Evolutionary conservation across 2,113 vertebrate species (phyloP).

Genomic region (Catharus minimus): DNA sequence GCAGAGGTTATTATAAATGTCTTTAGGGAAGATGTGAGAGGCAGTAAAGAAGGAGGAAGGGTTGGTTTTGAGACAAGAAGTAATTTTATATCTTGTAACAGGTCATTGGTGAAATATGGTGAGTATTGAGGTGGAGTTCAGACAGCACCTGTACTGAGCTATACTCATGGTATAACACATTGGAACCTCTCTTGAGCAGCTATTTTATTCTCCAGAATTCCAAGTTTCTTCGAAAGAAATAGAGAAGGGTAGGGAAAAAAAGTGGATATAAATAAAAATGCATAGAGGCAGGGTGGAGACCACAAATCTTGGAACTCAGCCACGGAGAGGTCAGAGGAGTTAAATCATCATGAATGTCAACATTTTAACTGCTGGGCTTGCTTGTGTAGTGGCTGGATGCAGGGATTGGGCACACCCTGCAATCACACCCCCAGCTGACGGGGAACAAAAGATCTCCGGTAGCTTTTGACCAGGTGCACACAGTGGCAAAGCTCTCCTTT

Average conservation of each 20-base stretch:
- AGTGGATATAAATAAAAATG: not conserved
- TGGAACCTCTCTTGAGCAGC: not conserved
- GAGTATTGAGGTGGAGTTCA: not conserved
- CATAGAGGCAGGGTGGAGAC: not conserved
- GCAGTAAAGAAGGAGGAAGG: not conserved
- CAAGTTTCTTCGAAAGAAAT: not conserved
- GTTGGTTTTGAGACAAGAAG: not conserved
- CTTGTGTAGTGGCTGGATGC: not conserved
- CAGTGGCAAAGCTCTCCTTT: not conserved
- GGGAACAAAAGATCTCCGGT: not conserved
- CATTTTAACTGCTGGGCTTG: not conserved
- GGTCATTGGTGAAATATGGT: not conserved
- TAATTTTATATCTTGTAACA: not conserved
- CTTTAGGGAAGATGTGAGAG: not conserved
- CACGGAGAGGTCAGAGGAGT: not conserved
- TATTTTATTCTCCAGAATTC: not conserved
- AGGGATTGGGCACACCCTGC: not conserved
- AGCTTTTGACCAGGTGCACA: accelerated
- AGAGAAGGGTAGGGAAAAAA: not conserved
- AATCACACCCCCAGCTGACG: accelerated
- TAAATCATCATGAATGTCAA: not conserved
- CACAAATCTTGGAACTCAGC: not conserved
- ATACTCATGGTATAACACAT: accelerated
- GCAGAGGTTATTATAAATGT: not conserved
- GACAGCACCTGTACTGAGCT: not conserved